These are phyloP conservation scores for Amazona vittata DNA, from an alignment of 2,113 vertebrate species.

Conservation along the genomic window DNA sequence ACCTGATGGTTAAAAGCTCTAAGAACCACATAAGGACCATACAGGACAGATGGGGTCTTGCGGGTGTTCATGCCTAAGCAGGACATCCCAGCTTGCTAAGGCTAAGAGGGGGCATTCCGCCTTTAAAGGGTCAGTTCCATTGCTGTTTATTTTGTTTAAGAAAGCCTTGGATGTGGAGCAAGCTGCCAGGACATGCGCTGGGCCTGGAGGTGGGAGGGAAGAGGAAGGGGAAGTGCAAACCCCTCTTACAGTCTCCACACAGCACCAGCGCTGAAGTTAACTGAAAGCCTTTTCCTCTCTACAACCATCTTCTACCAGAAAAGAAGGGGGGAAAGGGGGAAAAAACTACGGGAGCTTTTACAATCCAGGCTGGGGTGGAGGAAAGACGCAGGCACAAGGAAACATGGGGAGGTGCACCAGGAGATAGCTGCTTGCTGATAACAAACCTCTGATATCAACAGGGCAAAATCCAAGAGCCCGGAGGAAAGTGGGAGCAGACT, in stretches of 20 bases:
- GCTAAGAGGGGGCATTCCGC: not conserved
- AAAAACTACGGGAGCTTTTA: not conserved
- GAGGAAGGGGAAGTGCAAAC: slow-evolving; percentile 26
- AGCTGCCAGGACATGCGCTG: not conserved
- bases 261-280: not conserved
- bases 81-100: not conserved
- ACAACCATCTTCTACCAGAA: not conserved
- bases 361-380: not conserved
- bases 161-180: not conserved
- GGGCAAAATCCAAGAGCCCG: not conserved
- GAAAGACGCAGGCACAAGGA: fast-evolving
- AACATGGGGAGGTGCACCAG: fast-evolving
- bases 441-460: not conserved
- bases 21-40: fast-evolving
- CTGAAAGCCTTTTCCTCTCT: not conserved
- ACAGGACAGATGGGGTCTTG: not conserved
- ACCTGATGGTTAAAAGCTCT: fast-evolving
- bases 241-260: not conserved
- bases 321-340: no score
- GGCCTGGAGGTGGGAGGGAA: slow-evolving; percentile 21
- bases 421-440: fast-evolving
- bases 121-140: not conserved
- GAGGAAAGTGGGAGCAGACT: not conserved
- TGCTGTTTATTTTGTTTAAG: slow-evolving; percentile 26
- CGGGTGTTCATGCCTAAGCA: not conserved